Conservation (phyloP, 2,888 invertebrate species). For the Oscheius sp. region DNA sequence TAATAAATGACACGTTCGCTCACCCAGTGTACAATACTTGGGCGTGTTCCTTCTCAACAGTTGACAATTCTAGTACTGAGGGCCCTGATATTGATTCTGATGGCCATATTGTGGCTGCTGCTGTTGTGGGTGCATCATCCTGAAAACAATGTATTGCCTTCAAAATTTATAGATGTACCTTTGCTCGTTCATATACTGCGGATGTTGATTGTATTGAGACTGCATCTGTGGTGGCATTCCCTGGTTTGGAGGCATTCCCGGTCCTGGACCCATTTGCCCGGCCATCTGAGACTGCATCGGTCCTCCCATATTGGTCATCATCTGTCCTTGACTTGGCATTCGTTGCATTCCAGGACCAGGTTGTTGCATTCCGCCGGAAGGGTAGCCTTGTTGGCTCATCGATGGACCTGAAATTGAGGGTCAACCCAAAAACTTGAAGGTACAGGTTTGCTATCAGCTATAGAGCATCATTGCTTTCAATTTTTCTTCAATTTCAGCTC, state of each 20-base stretch:
- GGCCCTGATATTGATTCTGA: slow-evolving; percentile 8
- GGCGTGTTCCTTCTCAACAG: too few relatives aligned
- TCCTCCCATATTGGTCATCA: not conserved
- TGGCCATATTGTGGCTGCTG: slow-evolving; percentile 16
- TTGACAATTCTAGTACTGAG: not conserved
- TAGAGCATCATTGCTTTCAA: too few relatives aligned
- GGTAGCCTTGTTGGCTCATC: slow-evolving; percentile 4
- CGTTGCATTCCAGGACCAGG: slow-evolving; percentile 2
- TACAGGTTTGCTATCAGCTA: too few relatives aligned
- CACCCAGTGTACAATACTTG: too few relatives aligned
- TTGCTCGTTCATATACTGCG: slow-evolving; percentile 27
- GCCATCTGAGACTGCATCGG: not conserved
- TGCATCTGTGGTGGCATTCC: slow-evolving; percentile 18
- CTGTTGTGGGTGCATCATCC: slow-evolving; percentile 23
- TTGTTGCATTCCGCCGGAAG: not conserved
- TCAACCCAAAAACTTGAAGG: not conserved
- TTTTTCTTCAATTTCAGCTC: too few relatives aligned
- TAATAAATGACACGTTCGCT: too few relatives aligned
- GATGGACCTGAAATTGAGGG: not conserved
- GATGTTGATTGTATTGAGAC: slow-evolving; percentile 12
- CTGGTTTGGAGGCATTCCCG: not conserved
- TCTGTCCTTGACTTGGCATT: slow-evolving; percentile 11
- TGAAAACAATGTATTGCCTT: not conserved
- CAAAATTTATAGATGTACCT: slow-evolving; percentile 6
- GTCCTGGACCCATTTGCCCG: slow-evolving; percentile 1